phyloP scores from a whole-genome alignment of 2,888 invertebrate genomes.

The Limnephilus auricula region DNA sequence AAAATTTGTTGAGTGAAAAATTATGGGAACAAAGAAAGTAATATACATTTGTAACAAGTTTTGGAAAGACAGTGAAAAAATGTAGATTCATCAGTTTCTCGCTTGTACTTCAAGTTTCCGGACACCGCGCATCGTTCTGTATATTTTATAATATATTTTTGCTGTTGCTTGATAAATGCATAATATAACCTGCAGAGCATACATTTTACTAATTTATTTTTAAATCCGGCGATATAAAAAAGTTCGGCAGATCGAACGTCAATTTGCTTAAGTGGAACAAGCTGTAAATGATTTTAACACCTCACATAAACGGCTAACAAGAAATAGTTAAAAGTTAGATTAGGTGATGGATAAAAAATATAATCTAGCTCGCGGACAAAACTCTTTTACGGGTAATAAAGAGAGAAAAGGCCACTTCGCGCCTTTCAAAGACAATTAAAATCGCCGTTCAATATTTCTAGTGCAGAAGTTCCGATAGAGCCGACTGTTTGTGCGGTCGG shows the following conservation, averaged over 20 bases:
- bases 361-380: not conserved
- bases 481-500: constrained; percentile 45
- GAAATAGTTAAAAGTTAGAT: not conserved
- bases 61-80: too few relatives aligned
- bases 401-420: constrained; percentile 12
- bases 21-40: too few relatives aligned
- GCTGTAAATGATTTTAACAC: constrained; percentile 15
- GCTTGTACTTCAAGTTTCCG: too few relatives aligned
- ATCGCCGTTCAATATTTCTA: constrained; percentile 22
- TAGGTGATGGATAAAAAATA: not conserved
- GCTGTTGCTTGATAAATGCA: too few relatives aligned
- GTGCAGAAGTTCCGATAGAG: constrained; percentile 6
- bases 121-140: too few relatives aligned
- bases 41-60: too few relatives aligned
- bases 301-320: not conserved
- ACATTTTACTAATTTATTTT: too few relatives aligned
- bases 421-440: constrained; percentile 48
- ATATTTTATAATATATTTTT: too few relatives aligned
- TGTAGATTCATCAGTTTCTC: too few relatives aligned
- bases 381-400: constrained; percentile 14
- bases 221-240: not conserved
- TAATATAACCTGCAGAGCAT: too few relatives aligned
- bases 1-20: too few relatives aligned
- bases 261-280: not conserved
- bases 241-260: not conserved